A percentile compares a stretch with the other conserved stretches of the same genome.
phyloP scores from a whole-genome alignment of 2,113 vertebrate species.

The Gnathonemus echidnorhynchus region DNA sequence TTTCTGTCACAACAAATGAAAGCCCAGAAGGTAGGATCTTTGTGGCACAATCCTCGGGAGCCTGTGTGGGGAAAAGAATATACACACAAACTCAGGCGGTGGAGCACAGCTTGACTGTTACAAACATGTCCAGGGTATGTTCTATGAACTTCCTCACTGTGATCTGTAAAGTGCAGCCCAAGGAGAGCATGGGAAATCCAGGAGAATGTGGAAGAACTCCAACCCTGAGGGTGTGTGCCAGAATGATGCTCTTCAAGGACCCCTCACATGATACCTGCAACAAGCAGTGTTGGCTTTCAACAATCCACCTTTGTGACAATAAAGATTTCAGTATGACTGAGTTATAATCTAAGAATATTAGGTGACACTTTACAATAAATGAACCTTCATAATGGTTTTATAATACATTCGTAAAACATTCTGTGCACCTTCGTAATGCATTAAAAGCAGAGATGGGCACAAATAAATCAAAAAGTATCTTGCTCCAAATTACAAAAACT shows the following conservation, averaged over 20 bases:
- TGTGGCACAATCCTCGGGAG: constrained; percentile 78
- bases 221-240: constrained; percentile 76
- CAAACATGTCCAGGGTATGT: not conserved
- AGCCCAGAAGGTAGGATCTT: constrained; percentile 76
- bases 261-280: constrained; percentile 71
- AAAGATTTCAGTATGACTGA: not conserved
- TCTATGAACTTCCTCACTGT: constrained; percentile 61
- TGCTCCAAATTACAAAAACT: not conserved
- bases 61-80: constrained; percentile 53
- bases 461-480: too few relatives aligned
- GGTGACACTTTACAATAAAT: not conserved
- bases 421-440: not conserved
- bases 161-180: constrained; percentile 76
- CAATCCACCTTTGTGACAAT: not conserved
- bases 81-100: not conserved
- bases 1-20: constrained; percentile 75
- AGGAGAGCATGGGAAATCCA: constrained; percentile 65
- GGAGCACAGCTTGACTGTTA: not conserved
- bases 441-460: not conserved
- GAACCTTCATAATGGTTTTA: not conserved
- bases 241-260: constrained; percentile 43
- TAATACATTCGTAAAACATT: not conserved
- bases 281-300: not conserved
- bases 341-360: not conserved
- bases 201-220: constrained; percentile 75